Evolutionary conservation across 2,113 vertebrate species (phyloP), one percentile per base, ranked within the genome.

Genomic region (Uria lomvia): DNA sequence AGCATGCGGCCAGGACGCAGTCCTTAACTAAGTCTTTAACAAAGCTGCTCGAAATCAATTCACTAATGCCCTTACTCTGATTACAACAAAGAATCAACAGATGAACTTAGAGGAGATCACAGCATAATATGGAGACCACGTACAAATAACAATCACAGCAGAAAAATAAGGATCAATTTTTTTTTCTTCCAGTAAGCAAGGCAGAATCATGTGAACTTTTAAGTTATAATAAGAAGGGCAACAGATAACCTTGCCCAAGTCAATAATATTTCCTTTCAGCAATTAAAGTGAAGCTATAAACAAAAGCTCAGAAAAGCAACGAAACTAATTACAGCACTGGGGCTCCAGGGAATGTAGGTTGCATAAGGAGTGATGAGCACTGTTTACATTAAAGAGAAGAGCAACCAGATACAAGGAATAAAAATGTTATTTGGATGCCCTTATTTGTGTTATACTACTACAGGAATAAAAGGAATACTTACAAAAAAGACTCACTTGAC

Each of bases 401-500:
- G 52, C 63, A 92, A 83, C 66, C 73, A 85, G 87, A 60, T 62
- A 75, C 82, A 60, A 75, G 60, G 74, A 95, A 79, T 88, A 75
- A 83, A 63, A 56, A 93, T 11, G 8, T 74, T 83, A 77, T 32
- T 85, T 95, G 70, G 32, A 62, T 91, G 58, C 70, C 52, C 83
- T 86, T 88, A 72, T 12, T 86, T 73, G 38, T 56, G 5, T 75
- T 87, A 68, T 9, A 38, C 34, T 76, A 43, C 50, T 78, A 47
- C 32, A 76, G 80, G 66, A 95, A 94, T 91, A 95, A 95, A 89
- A 75, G 10, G n/a, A 91, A 58, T 85, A 91, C 76, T 89, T 89
- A 67, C 7, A 32, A 63, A 72, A 78, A 81, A 43, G 27, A 71
- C 58, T 81, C 32, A 60, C 36, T 72, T 58, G 66, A 43, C 40